phyloP scores from a whole-genome alignment of 2,113 vertebrate species.

The Plectropomus leopardus region DNA sequence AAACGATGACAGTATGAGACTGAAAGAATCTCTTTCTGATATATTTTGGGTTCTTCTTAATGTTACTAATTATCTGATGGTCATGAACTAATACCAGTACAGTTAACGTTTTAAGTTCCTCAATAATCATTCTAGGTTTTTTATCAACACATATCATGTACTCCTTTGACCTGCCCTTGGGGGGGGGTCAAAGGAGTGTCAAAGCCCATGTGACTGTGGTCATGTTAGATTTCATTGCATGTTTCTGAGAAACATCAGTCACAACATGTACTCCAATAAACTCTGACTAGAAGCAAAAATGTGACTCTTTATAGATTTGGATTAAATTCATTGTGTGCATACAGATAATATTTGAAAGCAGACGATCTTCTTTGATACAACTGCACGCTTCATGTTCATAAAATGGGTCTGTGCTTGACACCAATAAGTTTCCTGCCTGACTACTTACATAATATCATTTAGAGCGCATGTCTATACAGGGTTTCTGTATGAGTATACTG shows the following conservation, averaged over 20 bases:
- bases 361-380: neutral
- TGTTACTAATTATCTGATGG: no score
- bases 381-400: neutral
- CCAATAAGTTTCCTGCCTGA: neutral
- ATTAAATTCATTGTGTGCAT: neutral
- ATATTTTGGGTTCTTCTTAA: no score
- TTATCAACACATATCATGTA: no score
- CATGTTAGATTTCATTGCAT: neutral
- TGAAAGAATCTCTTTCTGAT: no score
- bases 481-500: neutral
- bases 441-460: neutral
- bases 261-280: constrained; percentile 12
- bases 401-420: neutral
- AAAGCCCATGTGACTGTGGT: neutral
- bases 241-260: neutral
- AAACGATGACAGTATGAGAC: no score
- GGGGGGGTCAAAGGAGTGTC: no score
- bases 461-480: neutral
- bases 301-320: neutral
- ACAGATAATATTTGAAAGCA: neutral
- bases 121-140: no score
- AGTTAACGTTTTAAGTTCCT: no score
- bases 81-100: no score
- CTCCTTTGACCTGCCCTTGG: no score
- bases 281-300: neutral